Evolutionary conservation across 2,888 invertebrate genomes (phyloP).

Genomic region (Diaprepes abbreviatus): DNA sequence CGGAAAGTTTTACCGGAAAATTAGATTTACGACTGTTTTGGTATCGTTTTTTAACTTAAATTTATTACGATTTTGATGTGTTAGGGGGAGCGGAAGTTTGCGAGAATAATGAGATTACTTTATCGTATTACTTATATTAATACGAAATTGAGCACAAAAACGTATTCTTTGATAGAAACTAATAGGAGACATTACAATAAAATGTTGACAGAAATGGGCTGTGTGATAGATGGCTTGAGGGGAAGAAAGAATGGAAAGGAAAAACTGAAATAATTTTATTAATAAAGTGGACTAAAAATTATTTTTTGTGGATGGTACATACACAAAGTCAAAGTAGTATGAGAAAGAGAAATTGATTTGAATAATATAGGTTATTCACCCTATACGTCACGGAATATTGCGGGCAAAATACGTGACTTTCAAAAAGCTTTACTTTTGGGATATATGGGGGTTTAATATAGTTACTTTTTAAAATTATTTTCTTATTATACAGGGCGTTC

Average conservation of each 20-base stretch:
- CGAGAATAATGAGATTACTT: constrained; percentile 8
- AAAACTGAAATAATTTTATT: too few relatives aligned
- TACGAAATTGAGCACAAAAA: constrained; percentile 14
- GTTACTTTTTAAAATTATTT: too few relatives aligned
- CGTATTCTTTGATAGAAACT: constrained; percentile 4
- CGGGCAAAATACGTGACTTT: too few relatives aligned
- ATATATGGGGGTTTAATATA: too few relatives aligned
- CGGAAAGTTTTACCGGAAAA: constrained; percentile 40
- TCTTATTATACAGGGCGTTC: too few relatives aligned
- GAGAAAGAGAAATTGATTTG: too few relatives aligned
- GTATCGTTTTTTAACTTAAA: constrained; percentile 33
- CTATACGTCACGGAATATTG: too few relatives aligned
- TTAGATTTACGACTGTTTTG: constrained; percentile 36
- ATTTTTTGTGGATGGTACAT: too few relatives aligned
- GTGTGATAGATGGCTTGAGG: neutral
- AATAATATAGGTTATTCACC: too few relatives aligned
- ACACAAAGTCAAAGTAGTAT: too few relatives aligned
- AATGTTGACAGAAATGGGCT: neutral
- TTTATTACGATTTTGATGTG: constrained; percentile 33
- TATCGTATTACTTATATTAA: neutral
- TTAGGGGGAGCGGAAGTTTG: neutral
- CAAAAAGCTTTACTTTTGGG: too few relatives aligned
- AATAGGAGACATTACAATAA: neutral
- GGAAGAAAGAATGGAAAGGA: neutral
- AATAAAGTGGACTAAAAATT: too few relatives aligned